phyloP scores from a whole-genome alignment of 2,113 vertebrate genomes.

The Heterochromis multidens region DNA sequence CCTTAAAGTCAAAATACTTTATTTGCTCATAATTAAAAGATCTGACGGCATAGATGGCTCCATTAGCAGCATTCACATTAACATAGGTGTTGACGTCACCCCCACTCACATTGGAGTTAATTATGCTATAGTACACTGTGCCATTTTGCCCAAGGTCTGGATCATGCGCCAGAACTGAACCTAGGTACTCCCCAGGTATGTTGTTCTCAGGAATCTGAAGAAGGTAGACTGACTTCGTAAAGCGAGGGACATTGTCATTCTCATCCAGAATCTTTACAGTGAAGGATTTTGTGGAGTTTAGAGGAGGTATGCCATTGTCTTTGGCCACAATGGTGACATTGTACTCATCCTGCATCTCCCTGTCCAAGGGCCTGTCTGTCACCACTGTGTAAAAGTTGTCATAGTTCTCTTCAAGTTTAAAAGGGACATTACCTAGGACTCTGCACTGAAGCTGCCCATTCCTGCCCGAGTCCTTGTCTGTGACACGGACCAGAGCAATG shows the following conservation, averaged over 20 bases:
- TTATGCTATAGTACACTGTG: slow-evolving; percentile 93
- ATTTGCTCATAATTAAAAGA: slow-evolving; percentile 99
- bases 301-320: slow-evolving; percentile 89
- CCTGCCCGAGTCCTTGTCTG: slow-evolving; percentile 92
- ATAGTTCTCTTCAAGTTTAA: slow-evolving; percentile 95
- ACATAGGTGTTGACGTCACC: slow-evolving; percentile 98
- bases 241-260: slow-evolving; percentile 95
- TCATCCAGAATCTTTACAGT: slow-evolving; percentile 93
- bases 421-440: slow-evolving; percentile 89
- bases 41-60: slow-evolving; percentile 94
- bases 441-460: slow-evolving; percentile 96
- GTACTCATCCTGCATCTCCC: slow-evolving; percentile 92
- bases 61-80: slow-evolving; percentile 95
- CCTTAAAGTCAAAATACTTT: slow-evolving; percentile 96
- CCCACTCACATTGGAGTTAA: slow-evolving; percentile 93
- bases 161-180: slow-evolving; percentile 93
- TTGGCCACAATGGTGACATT: slow-evolving; percentile 96
- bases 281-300: slow-evolving; percentile 97
- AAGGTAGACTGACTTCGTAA: slow-evolving; percentile 93
- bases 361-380: slow-evolving; percentile 90
- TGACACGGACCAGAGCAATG: slow-evolving; percentile 94
- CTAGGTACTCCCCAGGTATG: slow-evolving; percentile 95
- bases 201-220: slow-evolving; percentile 98
- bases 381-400: slow-evolving; percentile 97
- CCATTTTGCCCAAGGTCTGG: slow-evolving; percentile 95